phyloP scores from a whole-genome alignment of 2,888 invertebrate species.

The Galeruca laticollis region DNA sequence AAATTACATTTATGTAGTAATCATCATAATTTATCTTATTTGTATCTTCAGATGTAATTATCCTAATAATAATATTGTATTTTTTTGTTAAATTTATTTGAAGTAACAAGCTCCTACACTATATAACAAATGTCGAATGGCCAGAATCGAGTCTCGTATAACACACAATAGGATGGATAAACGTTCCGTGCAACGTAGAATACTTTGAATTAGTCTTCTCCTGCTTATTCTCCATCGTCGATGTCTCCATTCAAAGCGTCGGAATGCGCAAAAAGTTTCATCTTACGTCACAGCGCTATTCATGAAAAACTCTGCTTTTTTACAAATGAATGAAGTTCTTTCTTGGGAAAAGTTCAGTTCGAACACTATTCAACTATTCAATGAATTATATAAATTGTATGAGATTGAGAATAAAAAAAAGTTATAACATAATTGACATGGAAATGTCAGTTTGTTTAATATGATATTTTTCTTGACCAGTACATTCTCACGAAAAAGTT shows the following conservation, averaged over 20 bases:
- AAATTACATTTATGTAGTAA: too few relatives aligned
- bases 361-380: neutral
- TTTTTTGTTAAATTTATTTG: too few relatives aligned
- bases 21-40: too few relatives aligned
- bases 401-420: too few relatives aligned
- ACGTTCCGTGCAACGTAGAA: conserved; percentile 57
- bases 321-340: neutral
- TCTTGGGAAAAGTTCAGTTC: neutral
- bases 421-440: too few relatives aligned
- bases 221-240: conserved; percentile 12
- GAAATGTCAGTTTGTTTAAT: too few relatives aligned
- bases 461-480: too few relatives aligned
- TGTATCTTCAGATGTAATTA: neutral
- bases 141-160: conserved; percentile 11
- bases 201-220: conserved; percentile 58
- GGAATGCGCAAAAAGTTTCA: conserved; percentile 25
- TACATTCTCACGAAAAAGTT: too few relatives aligned
- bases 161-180: conserved; percentile 57
- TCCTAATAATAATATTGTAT: too few relatives aligned
- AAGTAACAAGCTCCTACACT: conserved; percentile 1
- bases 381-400: too few relatives aligned
- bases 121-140: neutral
- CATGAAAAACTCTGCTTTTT: neutral
- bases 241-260: conserved; percentile 12
- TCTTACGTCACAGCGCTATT: conserved; percentile 12